These are phyloP conservation scores for Athalia circularis DNA, from an alignment of 2,888 invertebrate species.

Conservation along the genomic window DNA sequence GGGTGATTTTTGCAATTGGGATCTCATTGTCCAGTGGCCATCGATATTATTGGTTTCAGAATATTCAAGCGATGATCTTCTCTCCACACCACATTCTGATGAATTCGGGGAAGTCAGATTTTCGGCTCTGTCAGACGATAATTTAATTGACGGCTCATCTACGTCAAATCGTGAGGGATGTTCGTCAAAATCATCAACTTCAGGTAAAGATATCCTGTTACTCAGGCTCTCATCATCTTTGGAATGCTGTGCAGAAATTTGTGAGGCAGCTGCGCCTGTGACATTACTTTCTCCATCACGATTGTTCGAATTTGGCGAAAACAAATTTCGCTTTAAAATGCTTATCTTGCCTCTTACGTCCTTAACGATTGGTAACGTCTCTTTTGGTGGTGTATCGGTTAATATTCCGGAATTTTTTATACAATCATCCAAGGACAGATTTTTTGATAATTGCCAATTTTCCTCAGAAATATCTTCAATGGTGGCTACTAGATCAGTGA, in stretches of 20 bases:
- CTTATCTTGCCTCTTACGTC: slow-evolving; percentile 22
- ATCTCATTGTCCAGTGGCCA: no score
- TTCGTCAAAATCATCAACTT: slow-evolving; percentile 16
- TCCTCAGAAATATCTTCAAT: slow-evolving; percentile 41
- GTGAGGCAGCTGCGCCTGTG: not conserved
- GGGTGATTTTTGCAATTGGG: not conserved
- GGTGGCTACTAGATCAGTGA: slow-evolving; percentile 44
- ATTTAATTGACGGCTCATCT: not conserved
- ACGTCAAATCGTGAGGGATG: slow-evolving; percentile 9
- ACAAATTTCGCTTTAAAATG: slow-evolving; percentile 29
- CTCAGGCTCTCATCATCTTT: slow-evolving; percentile 6
- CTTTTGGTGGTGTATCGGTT: not conserved
- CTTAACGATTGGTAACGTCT: not conserved
- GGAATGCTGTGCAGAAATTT: slow-evolving; percentile 13
- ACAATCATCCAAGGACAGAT: not conserved
- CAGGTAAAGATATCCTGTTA: slow-evolving; percentile 33
- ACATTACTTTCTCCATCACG: not conserved
- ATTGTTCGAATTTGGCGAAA: slow-evolving; percentile 10
- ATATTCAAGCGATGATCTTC: slow-evolving; percentile 8
- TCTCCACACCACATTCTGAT: not conserved
- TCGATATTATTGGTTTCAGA: not conserved
- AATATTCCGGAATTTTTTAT: not conserved
- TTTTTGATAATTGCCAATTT: slow-evolving; percentile 36
- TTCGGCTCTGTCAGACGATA: not conserved
- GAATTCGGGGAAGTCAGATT: not conserved